Conservation (phyloP, 1,140 invertebrate species). For the Drosophila carrolli region DNA sequence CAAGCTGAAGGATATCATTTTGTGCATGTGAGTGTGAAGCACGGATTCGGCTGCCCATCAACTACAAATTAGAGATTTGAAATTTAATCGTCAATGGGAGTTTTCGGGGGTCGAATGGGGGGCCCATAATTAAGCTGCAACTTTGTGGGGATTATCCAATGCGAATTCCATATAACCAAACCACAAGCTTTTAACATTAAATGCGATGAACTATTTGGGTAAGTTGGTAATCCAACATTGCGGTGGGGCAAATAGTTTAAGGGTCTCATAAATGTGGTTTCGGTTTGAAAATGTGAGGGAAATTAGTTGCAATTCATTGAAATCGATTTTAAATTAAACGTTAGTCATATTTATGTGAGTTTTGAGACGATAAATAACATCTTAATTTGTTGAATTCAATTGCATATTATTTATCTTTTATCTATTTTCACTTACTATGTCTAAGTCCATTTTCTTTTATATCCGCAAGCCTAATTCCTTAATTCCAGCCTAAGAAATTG, state of each 20-base stretch:
- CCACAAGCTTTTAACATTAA: constrained; percentile 25
- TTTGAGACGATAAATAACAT: too few relatives aligned
- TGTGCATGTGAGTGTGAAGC: constrained; percentile 26
- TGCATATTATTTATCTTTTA: too few relatives aligned
- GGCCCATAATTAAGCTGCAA: constrained; percentile 23
- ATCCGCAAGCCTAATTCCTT: not conserved
- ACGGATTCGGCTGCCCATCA: constrained; percentile 40
- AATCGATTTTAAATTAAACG: too few relatives aligned
- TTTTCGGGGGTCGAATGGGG: not conserved
- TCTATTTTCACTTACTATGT: not conserved
- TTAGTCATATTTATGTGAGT: too few relatives aligned
- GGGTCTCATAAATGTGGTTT: constrained; percentile 13
- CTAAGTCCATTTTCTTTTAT: not conserved
- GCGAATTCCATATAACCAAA: constrained; percentile 1
- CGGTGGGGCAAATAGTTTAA: constrained; percentile 13
- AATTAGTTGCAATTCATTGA: not conserved
- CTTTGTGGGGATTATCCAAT: constrained; percentile 9
- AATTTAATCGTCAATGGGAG: constrained; percentile 68
- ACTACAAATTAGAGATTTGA: constrained; percentile 62
- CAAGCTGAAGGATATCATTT: constrained; percentile 8
- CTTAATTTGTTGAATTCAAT: too few relatives aligned
- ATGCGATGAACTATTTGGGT: constrained; percentile 31
- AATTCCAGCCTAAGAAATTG: constrained; percentile 9
- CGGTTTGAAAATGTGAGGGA: not conserved
- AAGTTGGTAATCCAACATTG: constrained; percentile 19